Percentiles rank a stretch among this genome's conserved stretches.
phyloP scores from a whole-genome alignment of 53 echinoderm and acorn worm genomes.

The Hippasteria phrygiana region DNA sequence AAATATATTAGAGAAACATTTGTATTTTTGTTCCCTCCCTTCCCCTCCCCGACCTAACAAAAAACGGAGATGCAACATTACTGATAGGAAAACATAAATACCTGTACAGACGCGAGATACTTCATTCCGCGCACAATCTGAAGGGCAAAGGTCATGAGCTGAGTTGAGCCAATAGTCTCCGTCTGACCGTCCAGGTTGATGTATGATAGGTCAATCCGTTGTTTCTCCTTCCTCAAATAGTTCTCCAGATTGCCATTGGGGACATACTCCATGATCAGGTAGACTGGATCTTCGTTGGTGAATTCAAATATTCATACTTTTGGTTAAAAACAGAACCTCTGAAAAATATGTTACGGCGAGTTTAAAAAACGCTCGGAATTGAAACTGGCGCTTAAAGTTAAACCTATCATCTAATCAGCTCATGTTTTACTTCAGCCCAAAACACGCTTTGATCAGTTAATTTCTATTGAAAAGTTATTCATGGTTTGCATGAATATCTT shows the following conservation, averaged over 20 bases:
- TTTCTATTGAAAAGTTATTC: too few species aligned
- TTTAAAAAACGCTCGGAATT: too few species aligned
- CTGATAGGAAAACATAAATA: background rate
- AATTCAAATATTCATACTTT: background rate
- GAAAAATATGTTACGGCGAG: too few species aligned
- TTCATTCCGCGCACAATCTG: conserved; percentile 83
- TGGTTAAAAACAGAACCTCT: background rate
- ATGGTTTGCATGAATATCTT: too few species aligned
- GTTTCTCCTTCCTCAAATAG: conserved; percentile 59
- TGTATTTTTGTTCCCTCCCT: too few species aligned
- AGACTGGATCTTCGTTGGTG: conserved; percentile 65
- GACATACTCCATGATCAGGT: conserved; percentile 83
- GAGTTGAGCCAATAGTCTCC: conserved; percentile 58
- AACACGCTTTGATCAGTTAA: too few species aligned
- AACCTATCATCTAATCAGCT: too few species aligned
- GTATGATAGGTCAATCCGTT: conserved; percentile 9
- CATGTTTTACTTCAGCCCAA: too few species aligned
- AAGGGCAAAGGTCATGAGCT: conserved; percentile 72
- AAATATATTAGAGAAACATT: too few species aligned
- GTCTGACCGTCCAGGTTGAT: background rate
- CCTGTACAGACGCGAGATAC: conserved; percentile 71
- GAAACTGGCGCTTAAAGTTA: too few species aligned
- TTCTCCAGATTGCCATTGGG: conserved; percentile 78
- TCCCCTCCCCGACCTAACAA: too few species aligned
- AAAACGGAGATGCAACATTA: too few species aligned